These are phyloP conservation scores for Agrotis segetum DNA, from an alignment of 2,888 invertebrate genomes.

Conservation along the genomic window DNA sequence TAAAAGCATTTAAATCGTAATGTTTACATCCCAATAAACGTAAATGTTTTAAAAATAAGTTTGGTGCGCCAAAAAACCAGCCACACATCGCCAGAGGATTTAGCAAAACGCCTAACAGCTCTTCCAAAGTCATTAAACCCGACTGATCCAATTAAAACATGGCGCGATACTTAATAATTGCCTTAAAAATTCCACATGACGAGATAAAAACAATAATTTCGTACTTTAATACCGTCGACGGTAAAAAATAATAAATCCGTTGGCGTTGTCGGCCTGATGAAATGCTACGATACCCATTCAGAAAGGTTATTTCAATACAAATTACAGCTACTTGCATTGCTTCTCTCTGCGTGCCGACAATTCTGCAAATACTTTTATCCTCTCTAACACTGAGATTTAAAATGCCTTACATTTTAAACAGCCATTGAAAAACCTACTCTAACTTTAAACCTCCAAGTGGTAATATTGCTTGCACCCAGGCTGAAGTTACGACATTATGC, in stretches of 20 bases:
- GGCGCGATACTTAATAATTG: conserved; percentile 89
- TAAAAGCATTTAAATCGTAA: conserved; percentile 57
- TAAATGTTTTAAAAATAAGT: conserved; percentile 59
- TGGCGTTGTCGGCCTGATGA: conserved; percentile 82
- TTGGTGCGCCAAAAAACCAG: conserved; percentile 59
- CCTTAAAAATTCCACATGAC: conserved; percentile 88
- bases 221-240: conserved; percentile 85
- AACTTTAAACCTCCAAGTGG: conserved; percentile 18
- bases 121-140: conserved; percentile 84
- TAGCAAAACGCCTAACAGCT: conserved; percentile 79
- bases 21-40: conserved; percentile 64
- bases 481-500: conserved; percentile 58
- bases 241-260: conserved; percentile 90
- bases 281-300: conserved; percentile 89
- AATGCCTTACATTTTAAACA: conserved; percentile 52
- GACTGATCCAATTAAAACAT: conserved; percentile 89
- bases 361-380: conserved; percentile 89
- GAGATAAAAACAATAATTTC: conserved; percentile 91
- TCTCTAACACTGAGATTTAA: conserved; percentile 77
- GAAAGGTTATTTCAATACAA: conserved; percentile 90
- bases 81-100: conserved; percentile 63
- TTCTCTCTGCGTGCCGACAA: conserved; percentile 87
- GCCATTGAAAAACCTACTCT: conserved; percentile 58
- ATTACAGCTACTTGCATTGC: conserved; percentile 89
- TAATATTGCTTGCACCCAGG: conserved; percentile 43